Percentiles rank a stretch among this genome's conserved stretches.
Conservation (phyloP, 2,113 vertebrate species). For the Indicator maculatus region DNA sequence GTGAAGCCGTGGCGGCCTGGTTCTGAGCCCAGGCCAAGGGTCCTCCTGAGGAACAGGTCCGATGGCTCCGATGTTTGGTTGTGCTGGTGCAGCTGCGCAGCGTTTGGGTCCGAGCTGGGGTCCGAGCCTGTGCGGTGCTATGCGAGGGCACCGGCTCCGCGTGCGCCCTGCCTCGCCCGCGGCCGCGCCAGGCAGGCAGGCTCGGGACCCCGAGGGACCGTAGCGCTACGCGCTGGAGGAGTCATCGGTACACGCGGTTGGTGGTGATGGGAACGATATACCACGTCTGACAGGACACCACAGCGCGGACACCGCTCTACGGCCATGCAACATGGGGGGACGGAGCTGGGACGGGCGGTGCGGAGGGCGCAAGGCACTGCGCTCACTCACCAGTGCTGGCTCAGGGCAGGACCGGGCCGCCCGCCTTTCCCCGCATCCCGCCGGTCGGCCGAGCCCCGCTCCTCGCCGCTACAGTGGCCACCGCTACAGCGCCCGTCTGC, state of each 20-base stretch:
- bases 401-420: conserved; percentile 7
- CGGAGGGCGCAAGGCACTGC: neutral
- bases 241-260: neutral
- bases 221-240: neutral
- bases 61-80: accelerated
- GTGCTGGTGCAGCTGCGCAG: neutral
- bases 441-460: neutral
- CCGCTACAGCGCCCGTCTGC: neutral
- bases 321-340: conserved; percentile 17
- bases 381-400: conserved; percentile 44
- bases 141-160: neutral
- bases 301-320: neutral
- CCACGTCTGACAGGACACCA: neutral
- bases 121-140: neutral
- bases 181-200: neutral
- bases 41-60: neutral
- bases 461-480: neutral
- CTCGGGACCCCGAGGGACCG: neutral
- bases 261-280: neutral
- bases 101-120: neutral
- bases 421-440: neutral
- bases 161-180: neutral
- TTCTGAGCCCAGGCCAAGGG: neutral
- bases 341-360: neutral
- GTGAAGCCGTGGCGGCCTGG: neutral